phyloP scores from a whole-genome alignment of 2,888 invertebrate species.

The Stictocephala bisonia region DNA sequence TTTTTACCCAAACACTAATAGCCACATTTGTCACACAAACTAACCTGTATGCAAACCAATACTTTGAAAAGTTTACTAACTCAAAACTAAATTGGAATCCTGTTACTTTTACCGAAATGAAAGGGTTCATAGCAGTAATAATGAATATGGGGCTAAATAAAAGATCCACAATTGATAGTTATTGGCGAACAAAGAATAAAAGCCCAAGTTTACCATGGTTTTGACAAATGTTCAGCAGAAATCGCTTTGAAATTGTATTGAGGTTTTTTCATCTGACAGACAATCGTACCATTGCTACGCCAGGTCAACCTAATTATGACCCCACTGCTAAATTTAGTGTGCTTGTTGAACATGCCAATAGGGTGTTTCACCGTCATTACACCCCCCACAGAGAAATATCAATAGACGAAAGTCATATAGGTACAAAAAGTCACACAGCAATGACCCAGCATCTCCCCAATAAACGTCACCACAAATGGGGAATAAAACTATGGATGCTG shows the following conservation, averaged over 20 bases:
- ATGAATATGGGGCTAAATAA: slow-evolving; percentile 21
- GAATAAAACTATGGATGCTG: slow-evolving; percentile 31
- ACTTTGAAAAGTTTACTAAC: background rate
- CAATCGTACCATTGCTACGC: background rate
- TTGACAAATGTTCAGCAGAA: slow-evolving; percentile 10
- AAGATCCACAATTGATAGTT: slow-evolving; percentile 9
- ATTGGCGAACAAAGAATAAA: slow-evolving; percentile 20
- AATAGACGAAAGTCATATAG: slow-evolving; percentile 33
- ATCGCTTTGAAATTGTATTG: slow-evolving; percentile 24
- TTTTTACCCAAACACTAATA: slow-evolving; percentile 6
- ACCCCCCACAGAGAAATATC: background rate
- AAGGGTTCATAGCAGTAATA: slow-evolving; percentile 23
- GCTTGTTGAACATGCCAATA: slow-evolving; percentile 2
- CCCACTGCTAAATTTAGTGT: slow-evolving; percentile 11
- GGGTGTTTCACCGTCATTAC: background rate
- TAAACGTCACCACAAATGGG: slow-evolving; percentile 28
- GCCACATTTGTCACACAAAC: slow-evolving; percentile 23
- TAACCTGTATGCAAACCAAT: slow-evolving; percentile 14
- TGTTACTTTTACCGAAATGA: slow-evolving; percentile 8
- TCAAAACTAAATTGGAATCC: slow-evolving; percentile 17
- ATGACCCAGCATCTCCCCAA: slow-evolving; percentile 21
- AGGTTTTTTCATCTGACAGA: slow-evolving; percentile 22
- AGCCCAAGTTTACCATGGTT: slow-evolving; percentile 7
- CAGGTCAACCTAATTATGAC: slow-evolving; percentile 20
- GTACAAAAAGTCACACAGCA: slow-evolving; percentile 30